phyloP scores from a whole-genome alignment of 2,797 vertebrate species.

The Alectoris magna region DNA sequence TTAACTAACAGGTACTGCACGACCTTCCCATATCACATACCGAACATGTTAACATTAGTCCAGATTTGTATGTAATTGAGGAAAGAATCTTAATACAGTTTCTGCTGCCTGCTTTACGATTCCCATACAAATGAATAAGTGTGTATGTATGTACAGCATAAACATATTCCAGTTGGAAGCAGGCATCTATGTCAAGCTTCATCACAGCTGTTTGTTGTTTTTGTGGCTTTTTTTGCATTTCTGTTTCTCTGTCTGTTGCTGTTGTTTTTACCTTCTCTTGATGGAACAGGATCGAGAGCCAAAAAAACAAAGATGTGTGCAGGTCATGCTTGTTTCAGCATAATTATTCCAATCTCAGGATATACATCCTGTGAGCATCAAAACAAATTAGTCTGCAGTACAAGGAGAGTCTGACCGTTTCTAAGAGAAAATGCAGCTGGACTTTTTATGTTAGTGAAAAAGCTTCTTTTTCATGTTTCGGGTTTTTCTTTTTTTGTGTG shows the following conservation, averaged over 20 bases:
- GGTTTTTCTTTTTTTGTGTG: neutral
- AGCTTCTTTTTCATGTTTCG: neutral
- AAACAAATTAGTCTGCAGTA: constrained; percentile 45
- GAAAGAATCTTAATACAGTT: neutral
- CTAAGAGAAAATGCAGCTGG: constrained; percentile 47
- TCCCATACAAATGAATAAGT: neutral
- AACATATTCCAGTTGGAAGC: constrained; percentile 6
- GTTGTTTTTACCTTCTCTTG: constrained; percentile 25
- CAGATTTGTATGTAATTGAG: neutral
- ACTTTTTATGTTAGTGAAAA: neutral
- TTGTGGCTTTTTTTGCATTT: neutral
- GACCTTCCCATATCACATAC: neutral
- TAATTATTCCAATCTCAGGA: constrained; percentile 39
- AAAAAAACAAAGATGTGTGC: constrained; percentile 25
- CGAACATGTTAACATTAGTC: neutral
- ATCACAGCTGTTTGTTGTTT: neutral
- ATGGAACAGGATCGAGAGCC: neutral
- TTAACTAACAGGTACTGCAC: neutral
- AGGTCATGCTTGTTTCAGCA: neutral
- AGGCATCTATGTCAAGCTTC: neutral
- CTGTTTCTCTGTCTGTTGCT: neutral
- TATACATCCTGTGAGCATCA: constrained; percentile 60
- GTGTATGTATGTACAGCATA: neutral
- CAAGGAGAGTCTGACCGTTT: constrained; percentile 14
- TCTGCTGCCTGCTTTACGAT: neutral